Base-by-base conservation (phyloP, 2,113 vertebrate genomes). In the Triplophysa dalaica region DNA sequence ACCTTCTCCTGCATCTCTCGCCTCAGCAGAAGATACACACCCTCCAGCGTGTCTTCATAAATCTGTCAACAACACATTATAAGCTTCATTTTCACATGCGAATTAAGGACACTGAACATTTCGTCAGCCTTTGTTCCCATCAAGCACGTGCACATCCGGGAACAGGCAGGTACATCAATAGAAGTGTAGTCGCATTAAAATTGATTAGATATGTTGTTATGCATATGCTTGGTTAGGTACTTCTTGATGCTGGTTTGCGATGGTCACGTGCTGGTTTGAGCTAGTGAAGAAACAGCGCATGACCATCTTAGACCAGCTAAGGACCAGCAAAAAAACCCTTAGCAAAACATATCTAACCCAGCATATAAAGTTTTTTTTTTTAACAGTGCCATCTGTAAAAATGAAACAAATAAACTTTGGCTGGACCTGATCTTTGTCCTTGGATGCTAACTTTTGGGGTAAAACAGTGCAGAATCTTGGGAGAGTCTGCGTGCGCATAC, bases 21-120 rank as follows among this genome's bases (percentile, higher is more conserved):
- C 72, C 86, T 89, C 61, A 91, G 87, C 82, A 81, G 12, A 73
- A 85, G 85, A 58, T 84, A 78, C 8, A 86, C 81, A 10, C 84
- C 86, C 2, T 74, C 81, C 85, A 87, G 9, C 0, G 82, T 87
- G 81, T 88, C 24, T 81, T 86, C 75, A 17, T 12, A 75, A 16
- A 83, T 86, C 89, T 89, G 78, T 0, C 8, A 29, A 45, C 2
- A 24, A 64, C 74, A 82, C 45, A 22, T 2, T 4, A 38, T 50
- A 8, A 48, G 43, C 43, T 22, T 26, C 8, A 16, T 10, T 8
- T 2, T 7, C 8, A 21, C 19, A 19, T 21, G 54, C n/a, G 0
- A 58, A n/a, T 21, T 58, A 58, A 58, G 8, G 8, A 56, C 52
- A 4, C 52, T 6, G 52, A 16, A 41, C 11, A 56, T 14, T 56